Conservation (phyloP, 2,797 vertebrate genomes). For the Falco novaeseelandiae region DNA sequence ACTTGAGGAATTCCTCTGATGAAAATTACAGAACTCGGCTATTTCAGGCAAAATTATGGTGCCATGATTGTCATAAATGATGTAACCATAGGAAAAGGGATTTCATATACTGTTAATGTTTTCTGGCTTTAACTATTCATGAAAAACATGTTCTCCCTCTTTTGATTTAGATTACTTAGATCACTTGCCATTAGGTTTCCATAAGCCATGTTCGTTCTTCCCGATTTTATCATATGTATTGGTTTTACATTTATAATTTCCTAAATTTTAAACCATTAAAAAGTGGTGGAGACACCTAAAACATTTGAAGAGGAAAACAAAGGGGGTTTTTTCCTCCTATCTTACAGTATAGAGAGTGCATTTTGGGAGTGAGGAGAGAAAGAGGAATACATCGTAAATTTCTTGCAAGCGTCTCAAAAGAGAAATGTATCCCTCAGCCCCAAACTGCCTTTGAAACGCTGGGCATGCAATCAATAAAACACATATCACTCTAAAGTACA, state of each 20-base stretch:
- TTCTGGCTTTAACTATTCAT: constrained; percentile 69
- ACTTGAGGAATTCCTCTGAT: constrained; percentile 73
- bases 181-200: constrained; percentile 64
- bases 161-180: constrained; percentile 64
- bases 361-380: neutral
- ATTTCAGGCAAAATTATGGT: constrained; percentile 79
- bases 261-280: constrained; percentile 50
- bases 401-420: constrained; percentile 32
- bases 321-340: constrained; percentile 20
- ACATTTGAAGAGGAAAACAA: constrained; percentile 18
- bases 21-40: constrained; percentile 81
- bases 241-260: constrained; percentile 50
- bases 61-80: constrained; percentile 76
- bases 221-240: constrained; percentile 57
- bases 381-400: constrained; percentile 22
- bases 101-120: constrained; percentile 57
- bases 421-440: constrained; percentile 2
- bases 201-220: constrained; percentile 60
- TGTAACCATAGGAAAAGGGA: constrained; percentile 62
- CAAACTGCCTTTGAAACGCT: constrained; percentile 74
- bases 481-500: constrained; percentile 70
- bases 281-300: constrained; percentile 28
- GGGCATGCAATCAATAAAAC: constrained; percentile 78
- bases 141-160: constrained; percentile 52
- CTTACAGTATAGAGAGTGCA: constrained; percentile 14